These are phyloP conservation scores for Hartigia nigra DNA, from an alignment of 2,888 invertebrate genomes.

Conservation along the genomic window DNA sequence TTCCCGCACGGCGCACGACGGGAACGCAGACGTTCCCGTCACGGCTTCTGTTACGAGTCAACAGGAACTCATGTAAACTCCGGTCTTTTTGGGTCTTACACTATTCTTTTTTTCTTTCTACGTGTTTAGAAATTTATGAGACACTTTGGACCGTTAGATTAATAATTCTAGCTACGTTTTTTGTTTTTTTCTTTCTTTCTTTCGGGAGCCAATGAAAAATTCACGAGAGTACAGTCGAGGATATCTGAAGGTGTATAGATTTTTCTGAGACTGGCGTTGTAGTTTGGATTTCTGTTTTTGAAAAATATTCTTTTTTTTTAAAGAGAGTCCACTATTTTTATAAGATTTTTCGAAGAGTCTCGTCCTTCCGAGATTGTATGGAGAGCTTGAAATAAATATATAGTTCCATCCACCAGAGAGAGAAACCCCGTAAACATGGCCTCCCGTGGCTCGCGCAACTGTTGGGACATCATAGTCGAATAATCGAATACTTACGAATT, in stretches of 20 bases:
- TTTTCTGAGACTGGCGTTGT: not conserved
- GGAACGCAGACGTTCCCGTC: conserved; percentile 39
- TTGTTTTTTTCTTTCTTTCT: not conserved
- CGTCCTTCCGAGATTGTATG: not conserved
- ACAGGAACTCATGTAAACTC: conserved; percentile 13
- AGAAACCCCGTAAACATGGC: not conserved
- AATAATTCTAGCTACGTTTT: too few relatives aligned
- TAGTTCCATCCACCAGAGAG: not conserved
- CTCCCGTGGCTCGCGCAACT: not conserved
- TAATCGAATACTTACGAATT: not conserved
- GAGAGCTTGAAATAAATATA: not conserved
- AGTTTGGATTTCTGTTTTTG: not conserved
- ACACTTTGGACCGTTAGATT: not conserved
- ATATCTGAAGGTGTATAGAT: not conserved
- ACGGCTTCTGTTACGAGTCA: conserved; percentile 16
- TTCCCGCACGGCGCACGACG: conserved; percentile 40
- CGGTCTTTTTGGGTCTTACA: not conserved
- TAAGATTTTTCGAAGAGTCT: not conserved
- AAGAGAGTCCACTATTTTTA: not conserved
- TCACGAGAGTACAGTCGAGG: not conserved
- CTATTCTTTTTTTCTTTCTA: not conserved
- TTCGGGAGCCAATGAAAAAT: not conserved
- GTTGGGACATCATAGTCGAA: not conserved
- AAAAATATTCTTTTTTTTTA: not conserved
- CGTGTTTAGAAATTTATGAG: not conserved